phyloP scores from a whole-genome alignment of 2,113 vertebrate species.

The Chionodraco myersi region DNA sequence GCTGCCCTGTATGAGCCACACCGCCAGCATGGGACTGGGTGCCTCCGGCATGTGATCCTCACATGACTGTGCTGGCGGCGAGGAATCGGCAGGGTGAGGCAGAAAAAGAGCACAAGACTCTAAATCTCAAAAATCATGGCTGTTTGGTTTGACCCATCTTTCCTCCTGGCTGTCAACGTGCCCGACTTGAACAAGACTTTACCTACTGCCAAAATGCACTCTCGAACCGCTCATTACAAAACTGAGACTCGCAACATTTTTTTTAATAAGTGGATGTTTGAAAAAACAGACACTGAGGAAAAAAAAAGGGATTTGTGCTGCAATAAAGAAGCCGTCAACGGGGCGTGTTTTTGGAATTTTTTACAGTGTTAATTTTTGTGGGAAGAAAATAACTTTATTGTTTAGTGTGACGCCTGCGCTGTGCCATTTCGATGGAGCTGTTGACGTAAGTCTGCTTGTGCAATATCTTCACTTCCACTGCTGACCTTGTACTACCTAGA shows the following conservation, averaged over 20 bases:
- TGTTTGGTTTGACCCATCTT: constrained; percentile 65
- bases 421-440: constrained; percentile 78
- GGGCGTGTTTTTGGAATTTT: constrained; percentile 67
- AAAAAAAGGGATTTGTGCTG: constrained; percentile 63
- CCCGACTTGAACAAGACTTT: constrained; percentile 68
- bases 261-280: constrained; percentile 65
- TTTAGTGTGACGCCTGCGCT: constrained; percentile 76
- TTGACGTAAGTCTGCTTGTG: constrained; percentile 83
- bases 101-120: constrained; percentile 75
- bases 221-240: constrained; percentile 65
- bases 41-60: constrained; percentile 94
- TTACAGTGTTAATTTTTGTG: constrained; percentile 74
- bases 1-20: constrained; percentile 98
- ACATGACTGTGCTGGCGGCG: constrained; percentile 74
- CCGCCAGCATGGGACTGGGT: constrained; percentile 95
- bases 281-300: constrained; percentile 44
- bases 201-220: constrained; percentile 91
- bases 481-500: constrained; percentile 70
- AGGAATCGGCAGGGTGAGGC: constrained; percentile 76
- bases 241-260: constrained; percentile 62
- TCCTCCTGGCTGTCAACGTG: constrained; percentile 58
- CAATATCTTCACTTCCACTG: constrained; percentile 77
- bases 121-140: constrained; percentile 58
- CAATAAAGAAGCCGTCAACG: constrained; percentile 81
- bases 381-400: constrained; percentile 55